These are phyloP conservation scores for Chrysomallon squamiferum DNA, from an alignment of 1,140 invertebrate species.

Conservation along the genomic window DNA sequence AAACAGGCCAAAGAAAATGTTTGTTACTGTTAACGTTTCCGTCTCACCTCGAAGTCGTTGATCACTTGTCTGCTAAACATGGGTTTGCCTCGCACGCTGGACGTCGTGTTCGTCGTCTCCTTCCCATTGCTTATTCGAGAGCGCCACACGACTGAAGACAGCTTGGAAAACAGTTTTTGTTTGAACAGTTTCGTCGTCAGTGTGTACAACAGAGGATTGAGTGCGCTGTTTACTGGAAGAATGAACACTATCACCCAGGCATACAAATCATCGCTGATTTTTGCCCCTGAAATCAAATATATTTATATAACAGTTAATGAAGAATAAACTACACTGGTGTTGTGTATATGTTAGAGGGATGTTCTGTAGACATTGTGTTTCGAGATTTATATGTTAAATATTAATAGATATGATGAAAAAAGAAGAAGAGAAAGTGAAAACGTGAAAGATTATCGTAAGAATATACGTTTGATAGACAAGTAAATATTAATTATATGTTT, in stretches of 20 bases:
- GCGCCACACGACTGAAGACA: slow-evolving; percentile 8
- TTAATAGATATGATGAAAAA: too few relatives aligned
- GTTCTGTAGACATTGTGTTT: background rate
- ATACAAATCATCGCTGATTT: slow-evolving; percentile 37
- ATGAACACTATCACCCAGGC: slow-evolving; percentile 36
- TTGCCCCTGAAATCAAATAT: slow-evolving; percentile 9
- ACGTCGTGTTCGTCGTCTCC: background rate
- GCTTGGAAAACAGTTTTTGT: slow-evolving; percentile 11
- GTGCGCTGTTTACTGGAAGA: slow-evolving; percentile 27
- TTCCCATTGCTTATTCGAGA: background rate
- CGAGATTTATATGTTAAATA: too few relatives aligned
- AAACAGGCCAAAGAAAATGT: too few relatives aligned
- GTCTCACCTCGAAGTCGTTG: slow-evolving; percentile 2
- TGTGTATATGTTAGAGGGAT: background rate
- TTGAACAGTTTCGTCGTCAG: slow-evolving; percentile 23
- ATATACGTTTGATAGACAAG: too few relatives aligned
- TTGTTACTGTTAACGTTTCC: too few relatives aligned
- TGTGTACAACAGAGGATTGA: slow-evolving; percentile 35
- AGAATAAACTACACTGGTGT: too few relatives aligned
- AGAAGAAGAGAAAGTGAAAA: too few relatives aligned
- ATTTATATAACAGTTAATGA: background rate
- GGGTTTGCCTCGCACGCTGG: background rate
- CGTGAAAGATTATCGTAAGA: too few relatives aligned
- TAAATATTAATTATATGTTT: too few relatives aligned
- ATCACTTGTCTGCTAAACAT: background rate